Evolutionary conservation across 37 sponge, comb jelly and placozoan genomes (phyloP).

Genomic region (Haliclona indistincta): DNA sequence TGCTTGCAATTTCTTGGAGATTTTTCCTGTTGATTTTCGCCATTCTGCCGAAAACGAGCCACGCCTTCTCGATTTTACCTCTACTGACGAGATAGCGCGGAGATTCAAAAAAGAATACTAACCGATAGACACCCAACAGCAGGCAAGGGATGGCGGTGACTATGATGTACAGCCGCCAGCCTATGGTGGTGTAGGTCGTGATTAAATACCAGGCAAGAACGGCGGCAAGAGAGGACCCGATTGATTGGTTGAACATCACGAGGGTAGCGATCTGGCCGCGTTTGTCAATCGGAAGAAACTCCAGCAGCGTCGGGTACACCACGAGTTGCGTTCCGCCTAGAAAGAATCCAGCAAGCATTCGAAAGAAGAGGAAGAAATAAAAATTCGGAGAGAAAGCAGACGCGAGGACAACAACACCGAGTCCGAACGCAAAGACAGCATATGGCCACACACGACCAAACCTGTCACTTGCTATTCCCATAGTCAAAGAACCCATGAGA

Average conservation of each 20-base stretch:
- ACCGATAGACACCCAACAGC: neutral
- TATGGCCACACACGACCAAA: conserved; percentile 62
- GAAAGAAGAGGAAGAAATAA: conserved; percentile 17
- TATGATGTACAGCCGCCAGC: neutral
- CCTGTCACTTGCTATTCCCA: conserved; percentile 22
- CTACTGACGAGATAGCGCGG: neutral
- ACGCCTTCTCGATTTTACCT: neutral
- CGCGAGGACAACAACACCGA: conserved; percentile 17
- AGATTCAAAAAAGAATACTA: neutral
- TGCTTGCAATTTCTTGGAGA: neutral
- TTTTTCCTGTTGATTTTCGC: neutral
- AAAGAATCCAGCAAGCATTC: conserved; percentile 22
- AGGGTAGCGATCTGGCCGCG: conserved; percentile 18
- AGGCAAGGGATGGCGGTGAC: neutral
- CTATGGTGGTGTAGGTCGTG: conserved; percentile 10
- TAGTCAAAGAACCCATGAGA: conserved; percentile 22
- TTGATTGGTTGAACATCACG: conserved; percentile 1
- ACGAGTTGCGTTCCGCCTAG: conserved; percentile 13
- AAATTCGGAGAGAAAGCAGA: conserved; percentile 54
- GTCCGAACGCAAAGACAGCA: neutral
- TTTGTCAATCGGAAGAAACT: conserved; percentile 46
- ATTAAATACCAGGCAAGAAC: conserved; percentile 63
- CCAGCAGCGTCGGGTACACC: conserved; percentile 23
- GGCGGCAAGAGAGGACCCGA: conserved; percentile 16
- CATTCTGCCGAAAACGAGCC: neutral